Base-by-base conservation (phyloP, 2,888 invertebrate genomes). In the Agonopterix heracliana region DNA sequence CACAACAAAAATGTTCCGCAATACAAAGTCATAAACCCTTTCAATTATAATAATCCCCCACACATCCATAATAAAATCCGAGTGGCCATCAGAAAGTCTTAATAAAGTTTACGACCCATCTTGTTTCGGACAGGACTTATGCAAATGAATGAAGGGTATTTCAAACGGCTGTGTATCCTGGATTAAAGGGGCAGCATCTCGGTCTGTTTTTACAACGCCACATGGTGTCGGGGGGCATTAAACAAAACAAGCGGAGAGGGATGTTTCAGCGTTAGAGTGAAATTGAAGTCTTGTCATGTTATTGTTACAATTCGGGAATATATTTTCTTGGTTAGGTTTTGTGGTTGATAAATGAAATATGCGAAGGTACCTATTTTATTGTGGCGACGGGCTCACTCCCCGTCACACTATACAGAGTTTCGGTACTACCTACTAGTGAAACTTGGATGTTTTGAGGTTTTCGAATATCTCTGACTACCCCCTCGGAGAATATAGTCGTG, bases 81-180 rank as follows among this genome's bases (percentile, higher is more conserved):
- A 64, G 63, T 57, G 69, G 64, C 70, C 71, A 72, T 71, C 73
- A 70, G 69, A 70, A 74, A 77, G 76, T 78, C 80, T 78, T 78
- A 77, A 76, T 78, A 75, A 74, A 76, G 78, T 74, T 77, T 72
- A 76, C 71, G 76, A 68, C 75, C 79, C 76, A 72, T 84, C 82
- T 82, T 82, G 79, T 79, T 73, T 71, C 54, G 54, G 66, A 78
- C 76, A 75, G 81, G 82, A 81, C 77, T 82, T 81, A 84, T 84
- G 83, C 73, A 83, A 85, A 86, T 82, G 81, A 80, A 71, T 74
- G 73, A 78, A 78, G 82, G 82, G 81, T 78, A 70, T 68, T 70
- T 61, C 60, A 63, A 74, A 66, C 61, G 64, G 58, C 58, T 59
- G 56, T 71, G 75, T 68, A 66, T 66, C 71, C 73, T 64, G 83